Conservation (phyloP, 2,113 vertebrate genomes). For the Phaethon lepturus region DNA sequence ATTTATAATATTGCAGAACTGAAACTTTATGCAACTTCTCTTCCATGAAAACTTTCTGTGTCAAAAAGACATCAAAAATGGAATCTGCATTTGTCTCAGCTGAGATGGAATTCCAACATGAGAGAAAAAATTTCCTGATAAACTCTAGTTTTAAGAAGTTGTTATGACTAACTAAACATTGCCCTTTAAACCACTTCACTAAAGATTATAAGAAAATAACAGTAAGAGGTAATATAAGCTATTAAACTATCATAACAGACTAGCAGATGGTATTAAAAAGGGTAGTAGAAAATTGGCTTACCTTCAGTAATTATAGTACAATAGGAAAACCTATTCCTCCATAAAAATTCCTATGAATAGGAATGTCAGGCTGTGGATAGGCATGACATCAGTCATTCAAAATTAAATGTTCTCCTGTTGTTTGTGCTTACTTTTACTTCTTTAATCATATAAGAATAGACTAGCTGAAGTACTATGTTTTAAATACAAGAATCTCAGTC, state of each 20-base stretch:
- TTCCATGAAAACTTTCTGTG: accelerated
- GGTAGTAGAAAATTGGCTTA: background rate
- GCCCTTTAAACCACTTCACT: background rate
- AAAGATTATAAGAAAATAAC: background rate
- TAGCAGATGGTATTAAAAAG: background rate
- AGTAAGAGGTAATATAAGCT: background rate
- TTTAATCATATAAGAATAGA: background rate
- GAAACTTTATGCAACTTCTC: background rate
- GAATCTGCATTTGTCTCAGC: background rate
- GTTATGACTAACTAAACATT: background rate
- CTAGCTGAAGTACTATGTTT: background rate
- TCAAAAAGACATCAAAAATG: background rate
- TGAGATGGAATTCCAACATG: background rate
- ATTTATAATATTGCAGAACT: background rate
- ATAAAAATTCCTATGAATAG: no score
- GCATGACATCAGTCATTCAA: background rate
- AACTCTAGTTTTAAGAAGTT: background rate
- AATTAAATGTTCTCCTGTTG: background rate
- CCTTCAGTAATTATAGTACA: background rate
- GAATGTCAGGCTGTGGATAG: background rate
- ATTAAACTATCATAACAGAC: background rate
- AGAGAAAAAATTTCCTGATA: background rate
- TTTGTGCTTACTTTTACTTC: background rate
- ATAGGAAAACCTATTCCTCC: background rate
- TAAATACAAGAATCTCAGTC: background rate